Conservation (phyloP, 2,113 vertebrate species). For the Shinisaurus crocodilurus region DNA sequence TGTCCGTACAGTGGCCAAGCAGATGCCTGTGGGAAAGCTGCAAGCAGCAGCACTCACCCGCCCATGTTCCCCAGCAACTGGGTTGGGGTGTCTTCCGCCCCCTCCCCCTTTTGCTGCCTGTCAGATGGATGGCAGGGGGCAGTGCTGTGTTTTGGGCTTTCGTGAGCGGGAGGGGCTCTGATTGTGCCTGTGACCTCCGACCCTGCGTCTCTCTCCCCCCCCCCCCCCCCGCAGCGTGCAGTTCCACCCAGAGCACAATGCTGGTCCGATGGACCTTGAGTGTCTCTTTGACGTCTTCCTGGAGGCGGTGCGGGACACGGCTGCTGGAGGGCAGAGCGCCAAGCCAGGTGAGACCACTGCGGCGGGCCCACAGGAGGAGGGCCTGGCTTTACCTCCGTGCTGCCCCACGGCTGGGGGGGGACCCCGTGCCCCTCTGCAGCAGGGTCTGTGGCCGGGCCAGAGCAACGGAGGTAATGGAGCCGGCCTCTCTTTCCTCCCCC, state of each 20-base stretch:
- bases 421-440: fast-evolving
- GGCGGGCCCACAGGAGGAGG: slow-evolving; percentile 42
- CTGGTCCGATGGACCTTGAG: slow-evolving; percentile 91
- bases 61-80: no score
- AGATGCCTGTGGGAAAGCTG: no score
- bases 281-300: slow-evolving; percentile 93
- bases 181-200: neutral
- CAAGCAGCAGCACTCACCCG: no score
- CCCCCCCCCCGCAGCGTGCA: slow-evolving; percentile 82
- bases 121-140: neutral
- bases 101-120: no score
- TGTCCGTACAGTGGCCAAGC: no score
- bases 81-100: neutral
- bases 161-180: neutral
- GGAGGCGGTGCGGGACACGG: slow-evolving; percentile 75
- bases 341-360: slow-evolving; percentile 76
- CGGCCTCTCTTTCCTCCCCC: neutral
- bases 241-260: slow-evolving; percentile 96
- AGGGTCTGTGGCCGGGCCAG: neutral
- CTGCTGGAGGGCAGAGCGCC: slow-evolving; percentile 45
- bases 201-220: neutral
- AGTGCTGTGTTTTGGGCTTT: neutral
- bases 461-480: fast-evolving
- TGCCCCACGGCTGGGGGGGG: neutral
- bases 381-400: neutral